Conservation (phyloP, 1,140 invertebrate genomes). For the Cydia strobilella region DNA sequence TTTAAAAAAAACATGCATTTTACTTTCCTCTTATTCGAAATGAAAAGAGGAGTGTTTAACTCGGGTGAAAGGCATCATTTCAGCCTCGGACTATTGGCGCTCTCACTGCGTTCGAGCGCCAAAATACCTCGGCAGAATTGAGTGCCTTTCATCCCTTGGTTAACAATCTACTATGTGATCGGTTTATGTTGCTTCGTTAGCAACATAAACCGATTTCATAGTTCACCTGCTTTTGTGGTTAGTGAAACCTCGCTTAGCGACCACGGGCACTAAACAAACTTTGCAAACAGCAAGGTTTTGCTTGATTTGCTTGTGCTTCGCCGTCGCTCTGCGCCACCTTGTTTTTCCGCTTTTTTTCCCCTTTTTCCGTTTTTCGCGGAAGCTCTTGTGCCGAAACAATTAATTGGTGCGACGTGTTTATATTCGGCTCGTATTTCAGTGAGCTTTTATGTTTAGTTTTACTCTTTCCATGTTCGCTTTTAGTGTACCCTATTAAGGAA, state of each 20-base stretch:
- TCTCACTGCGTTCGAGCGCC: no score
- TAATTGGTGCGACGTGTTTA: constrained; percentile 29
- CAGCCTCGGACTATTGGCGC: no score
- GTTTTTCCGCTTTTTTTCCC: not conserved
- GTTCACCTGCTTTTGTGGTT: not conserved
- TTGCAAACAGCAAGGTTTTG: not conserved
- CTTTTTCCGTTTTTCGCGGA: not conserved
- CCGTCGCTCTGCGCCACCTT: constrained; percentile 10
- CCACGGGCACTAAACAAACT: constrained; percentile 4
- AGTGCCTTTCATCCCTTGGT: no score
- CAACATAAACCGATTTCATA: not conserved
- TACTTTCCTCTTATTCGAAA: no score
- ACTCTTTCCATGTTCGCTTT: constrained; percentile 10
- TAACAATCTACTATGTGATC: no score
- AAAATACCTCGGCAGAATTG: no score
- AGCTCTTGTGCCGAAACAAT: constrained; percentile 21
- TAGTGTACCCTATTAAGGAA: not conserved
- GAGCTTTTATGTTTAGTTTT: constrained; percentile 23
- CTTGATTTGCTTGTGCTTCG: not conserved
- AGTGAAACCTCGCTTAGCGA: not conserved
- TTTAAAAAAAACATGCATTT: no score
- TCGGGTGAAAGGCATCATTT: no score
- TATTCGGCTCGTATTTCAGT: constrained; percentile 21
- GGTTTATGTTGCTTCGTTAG: no score
- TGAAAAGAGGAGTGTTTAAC: no score